Conservation (phyloP, 2,797 vertebrate species). For the Iguana delicatissima region DNA sequence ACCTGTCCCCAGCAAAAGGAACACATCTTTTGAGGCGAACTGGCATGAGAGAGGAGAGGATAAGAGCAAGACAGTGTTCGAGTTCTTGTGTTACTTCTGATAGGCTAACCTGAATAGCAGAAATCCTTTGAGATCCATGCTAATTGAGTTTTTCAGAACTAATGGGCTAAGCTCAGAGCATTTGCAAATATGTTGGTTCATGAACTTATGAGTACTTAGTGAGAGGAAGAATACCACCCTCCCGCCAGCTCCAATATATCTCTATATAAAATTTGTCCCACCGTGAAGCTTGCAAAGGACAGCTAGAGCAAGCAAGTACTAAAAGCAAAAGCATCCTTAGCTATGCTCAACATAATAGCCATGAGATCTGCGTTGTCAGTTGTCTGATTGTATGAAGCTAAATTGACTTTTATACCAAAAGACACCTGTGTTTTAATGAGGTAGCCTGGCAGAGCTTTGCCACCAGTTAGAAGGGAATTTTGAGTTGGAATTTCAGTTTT, state of each 20-base stretch:
- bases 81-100: not conserved
- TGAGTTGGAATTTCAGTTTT: not conserved
- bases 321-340: not conserved
- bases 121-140: not conserved
- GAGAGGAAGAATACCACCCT: too few relatives aligned
- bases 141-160: not conserved
- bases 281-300: not conserved
- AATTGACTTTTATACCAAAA: not conserved
- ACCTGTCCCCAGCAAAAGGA: not conserved
- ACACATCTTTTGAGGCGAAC: not conserved
- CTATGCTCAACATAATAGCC: not conserved
- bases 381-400: not conserved
- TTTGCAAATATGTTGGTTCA: not conserved
- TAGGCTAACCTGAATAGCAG: not conserved
- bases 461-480: not conserved
- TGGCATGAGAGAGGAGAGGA: too few relatives aligned
- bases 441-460: not conserved
- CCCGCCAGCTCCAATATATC: too few relatives aligned
- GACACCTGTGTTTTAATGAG: not conserved
- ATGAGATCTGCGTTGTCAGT: not conserved
- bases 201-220: not conserved
- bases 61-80: not conserved
- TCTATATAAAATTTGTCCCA: too few relatives aligned
- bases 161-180: not conserved
- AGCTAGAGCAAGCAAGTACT: not conserved